phyloP scores from a whole-genome alignment of 2,113 vertebrate species.

The Acanthisitta chloris region DNA sequence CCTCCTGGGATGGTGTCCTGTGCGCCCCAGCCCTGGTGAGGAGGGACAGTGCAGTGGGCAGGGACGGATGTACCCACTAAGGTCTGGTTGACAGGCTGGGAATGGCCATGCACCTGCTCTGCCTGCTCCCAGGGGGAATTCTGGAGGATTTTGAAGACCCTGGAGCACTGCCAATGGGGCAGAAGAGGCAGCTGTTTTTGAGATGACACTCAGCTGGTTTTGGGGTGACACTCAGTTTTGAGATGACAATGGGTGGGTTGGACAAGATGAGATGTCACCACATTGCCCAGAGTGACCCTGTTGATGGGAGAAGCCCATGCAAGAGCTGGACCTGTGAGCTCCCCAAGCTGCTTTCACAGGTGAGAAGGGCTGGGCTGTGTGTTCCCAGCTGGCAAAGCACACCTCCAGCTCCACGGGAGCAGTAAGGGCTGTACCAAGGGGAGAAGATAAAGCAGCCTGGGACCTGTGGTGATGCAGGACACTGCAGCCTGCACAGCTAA shows the following conservation, averaged over 20 bases:
- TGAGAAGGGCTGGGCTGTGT: fast-evolving
- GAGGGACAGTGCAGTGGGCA: fast-evolving
- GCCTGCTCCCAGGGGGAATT: background rate
- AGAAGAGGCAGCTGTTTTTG: background rate
- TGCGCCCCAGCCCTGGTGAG: fast-evolving
- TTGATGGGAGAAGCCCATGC: background rate
- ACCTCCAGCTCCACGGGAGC: fast-evolving
- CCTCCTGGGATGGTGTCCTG: background rate
- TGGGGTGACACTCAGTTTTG: background rate
- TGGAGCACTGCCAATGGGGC: fast-evolving
- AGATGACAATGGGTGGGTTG: background rate
- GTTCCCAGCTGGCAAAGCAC: fast-evolving
- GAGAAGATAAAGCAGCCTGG: fast-evolving
- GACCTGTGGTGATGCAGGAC: fast-evolving
- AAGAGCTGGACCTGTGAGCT: background rate
- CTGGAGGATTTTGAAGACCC: background rate
- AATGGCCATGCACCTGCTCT: fast-evolving
- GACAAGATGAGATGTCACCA: background rate
- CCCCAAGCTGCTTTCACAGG: fast-evolving
- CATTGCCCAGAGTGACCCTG: fast-evolving
- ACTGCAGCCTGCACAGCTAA: background rate
- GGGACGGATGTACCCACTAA: background rate
- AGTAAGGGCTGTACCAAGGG: background rate
- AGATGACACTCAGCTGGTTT: background rate
- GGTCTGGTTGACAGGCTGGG: fast-evolving